Conservation (phyloP, 2,797 vertebrate genomes). For the Urocyon cinereoargenteus region DNA sequence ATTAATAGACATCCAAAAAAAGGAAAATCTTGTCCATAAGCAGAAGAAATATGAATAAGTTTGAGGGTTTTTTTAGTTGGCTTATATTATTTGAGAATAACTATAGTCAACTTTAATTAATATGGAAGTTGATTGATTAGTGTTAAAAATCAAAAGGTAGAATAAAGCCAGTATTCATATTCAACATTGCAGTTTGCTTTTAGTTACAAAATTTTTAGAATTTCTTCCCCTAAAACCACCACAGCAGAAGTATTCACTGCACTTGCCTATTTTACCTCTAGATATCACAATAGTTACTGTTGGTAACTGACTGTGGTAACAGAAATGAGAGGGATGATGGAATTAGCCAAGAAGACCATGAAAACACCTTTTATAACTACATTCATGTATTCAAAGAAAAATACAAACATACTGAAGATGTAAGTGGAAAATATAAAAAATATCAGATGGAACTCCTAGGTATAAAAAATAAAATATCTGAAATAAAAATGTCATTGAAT, state of each 20-base stretch:
- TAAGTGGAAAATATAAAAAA: not conserved
- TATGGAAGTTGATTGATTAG: not conserved
- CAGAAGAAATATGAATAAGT: not conserved
- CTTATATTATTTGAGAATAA: constrained; percentile 62
- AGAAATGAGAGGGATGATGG: not conserved
- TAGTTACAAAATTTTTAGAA: not conserved
- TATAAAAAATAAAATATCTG: not conserved
- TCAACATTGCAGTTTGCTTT: not conserved
- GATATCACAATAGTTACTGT: not conserved
- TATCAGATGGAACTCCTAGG: not conserved
- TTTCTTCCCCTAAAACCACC: not conserved
- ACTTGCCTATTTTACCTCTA: not conserved
- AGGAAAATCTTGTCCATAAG: not conserved
- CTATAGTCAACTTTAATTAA: constrained; percentile 24
- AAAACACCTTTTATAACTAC: not conserved
- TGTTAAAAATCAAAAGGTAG: not conserved
- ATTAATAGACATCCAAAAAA: constrained; percentile 5
- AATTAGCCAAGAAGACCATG: not conserved
- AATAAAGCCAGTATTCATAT: not conserved
- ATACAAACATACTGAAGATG: not conserved
- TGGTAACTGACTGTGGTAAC: not conserved
- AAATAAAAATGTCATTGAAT: not conserved
- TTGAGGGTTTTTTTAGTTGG: not conserved
- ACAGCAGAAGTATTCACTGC: not conserved
- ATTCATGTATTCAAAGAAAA: not conserved